A percentile compares a stretch with the other conserved stretches of the same genome.
Conservation (phyloP, 2,797 vertebrate species). For the Leucoraja ocellata region DNA sequence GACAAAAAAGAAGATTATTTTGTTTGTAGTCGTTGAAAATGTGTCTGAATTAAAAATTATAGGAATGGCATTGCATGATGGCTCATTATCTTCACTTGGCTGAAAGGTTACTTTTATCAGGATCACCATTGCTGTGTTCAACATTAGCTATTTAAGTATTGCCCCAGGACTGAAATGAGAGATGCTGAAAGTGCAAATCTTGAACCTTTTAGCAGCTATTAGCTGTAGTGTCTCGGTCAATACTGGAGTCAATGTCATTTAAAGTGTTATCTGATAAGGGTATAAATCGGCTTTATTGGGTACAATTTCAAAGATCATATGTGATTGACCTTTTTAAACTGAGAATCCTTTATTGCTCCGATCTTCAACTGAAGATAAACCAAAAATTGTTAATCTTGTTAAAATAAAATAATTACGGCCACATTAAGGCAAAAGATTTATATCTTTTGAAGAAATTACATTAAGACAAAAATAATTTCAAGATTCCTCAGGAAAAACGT, state of each 20-base stretch:
- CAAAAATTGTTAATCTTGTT: not conserved
- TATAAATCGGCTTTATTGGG: not conserved
- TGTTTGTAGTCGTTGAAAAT: not conserved
- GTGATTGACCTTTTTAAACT: not conserved
- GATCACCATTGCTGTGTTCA: not conserved
- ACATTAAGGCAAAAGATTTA: not conserved
- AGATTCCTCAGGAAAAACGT: not conserved
- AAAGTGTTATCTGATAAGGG: conserved; percentile 25
- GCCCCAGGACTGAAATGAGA: conserved; percentile 22
- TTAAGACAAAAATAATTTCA: not conserved
- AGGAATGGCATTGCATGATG: not conserved
- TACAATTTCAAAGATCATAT: conserved; percentile 6
- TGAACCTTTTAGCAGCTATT: conserved; percentile 28
- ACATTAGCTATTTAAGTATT: not conserved
- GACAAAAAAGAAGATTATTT: not conserved
- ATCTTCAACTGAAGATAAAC: not conserved
- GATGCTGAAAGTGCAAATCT: not conserved
- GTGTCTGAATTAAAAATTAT: not conserved
- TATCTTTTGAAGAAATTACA: not conserved
- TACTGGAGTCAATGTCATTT: not conserved
- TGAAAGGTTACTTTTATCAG: not conserved
- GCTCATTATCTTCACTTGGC: not conserved
- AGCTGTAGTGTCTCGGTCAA: not conserved
- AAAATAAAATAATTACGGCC: not conserved
- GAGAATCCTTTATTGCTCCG: not conserved